Percentiles rank a stretch among this genome's conserved stretches.
Conservation (phyloP, 2,113 vertebrate species). For the Peromyscus leucopus region DNA sequence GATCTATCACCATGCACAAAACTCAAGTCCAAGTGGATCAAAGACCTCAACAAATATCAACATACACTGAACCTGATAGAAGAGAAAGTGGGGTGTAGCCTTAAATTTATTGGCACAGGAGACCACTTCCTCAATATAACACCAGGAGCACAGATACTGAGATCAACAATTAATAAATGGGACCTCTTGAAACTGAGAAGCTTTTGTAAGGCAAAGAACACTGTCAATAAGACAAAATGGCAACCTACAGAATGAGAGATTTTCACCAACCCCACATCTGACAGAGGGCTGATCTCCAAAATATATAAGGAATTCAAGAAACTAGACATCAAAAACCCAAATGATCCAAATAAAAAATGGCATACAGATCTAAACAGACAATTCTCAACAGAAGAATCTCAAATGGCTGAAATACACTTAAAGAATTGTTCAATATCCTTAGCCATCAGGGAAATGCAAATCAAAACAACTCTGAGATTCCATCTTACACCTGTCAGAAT, state of each 20-base stretch:
- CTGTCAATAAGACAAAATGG: background rate
- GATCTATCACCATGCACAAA: background rate
- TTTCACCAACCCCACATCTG: background rate
- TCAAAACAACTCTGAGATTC: background rate
- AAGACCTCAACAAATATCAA: background rate
- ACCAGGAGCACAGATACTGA: background rate
- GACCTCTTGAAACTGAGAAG: background rate
- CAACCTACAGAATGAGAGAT: background rate
- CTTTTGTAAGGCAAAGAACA: background rate
- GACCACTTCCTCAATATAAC: background rate
- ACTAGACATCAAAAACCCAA: too few relatives aligned
- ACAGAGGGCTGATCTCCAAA: too few relatives aligned
- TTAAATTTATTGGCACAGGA: background rate
- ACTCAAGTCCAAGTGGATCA: background rate
- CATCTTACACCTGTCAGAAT: background rate
- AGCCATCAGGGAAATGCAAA: background rate
- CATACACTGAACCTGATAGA: background rate
- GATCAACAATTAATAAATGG: background rate
- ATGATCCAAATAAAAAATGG: background rate
- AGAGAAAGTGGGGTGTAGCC: background rate
- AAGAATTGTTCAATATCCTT: background rate
- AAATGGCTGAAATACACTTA: background rate
- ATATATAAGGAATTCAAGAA: too few relatives aligned
- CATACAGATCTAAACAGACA: background rate
- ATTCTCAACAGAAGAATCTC: background rate